Base-by-base conservation (phyloP, 2,797 vertebrate species). In the Ambastaia sidthimunki region DNA sequence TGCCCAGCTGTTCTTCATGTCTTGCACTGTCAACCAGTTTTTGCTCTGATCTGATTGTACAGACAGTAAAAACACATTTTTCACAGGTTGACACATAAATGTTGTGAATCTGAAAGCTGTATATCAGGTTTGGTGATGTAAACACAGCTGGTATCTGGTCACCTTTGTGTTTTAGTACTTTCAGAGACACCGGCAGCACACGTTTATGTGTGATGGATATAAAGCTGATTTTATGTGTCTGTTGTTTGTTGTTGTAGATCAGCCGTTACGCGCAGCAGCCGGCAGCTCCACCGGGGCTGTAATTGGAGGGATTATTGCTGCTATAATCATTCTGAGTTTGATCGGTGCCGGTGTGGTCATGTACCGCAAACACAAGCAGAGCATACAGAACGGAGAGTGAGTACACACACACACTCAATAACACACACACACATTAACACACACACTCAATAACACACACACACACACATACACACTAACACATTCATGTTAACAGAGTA, bases 251-350 rank as follows among this genome's bases (percentile, higher is more conserved):
- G 16, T 71, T 78, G 12, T 18, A 80, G 77, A 80, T 80, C 48
- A 80, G 47, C 77, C 77, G 41, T 7, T 80, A 19, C 50, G 2
- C 4, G 28, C 48, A 7, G 6, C 13, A 15, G 6, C 16, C 69
- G 1, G 0, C 37, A 41, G 37, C 52, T 60, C 19, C 1, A 2
- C 89, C 0, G 90, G 91, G 0, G 85, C 85, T 0, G 76, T 94
- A 0, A 74, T 93, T 4, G 92, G 92, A 0, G 91, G 90, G 0
- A 85, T 93, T 84, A 84, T 93, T 0, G 91, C 89, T 0, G 63
- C 85, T 2, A 76, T 94, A 18, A 75, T 67, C 81, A 15, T 92
- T 82, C 83, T 92, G 78, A 83, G 66, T 74, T 59, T 89, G 86
- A 77, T 90, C 50, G n/a, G 78, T 1, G 85, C 80, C 13, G 67